Conservation (phyloP, 2,888 invertebrate genomes). For the Nomada ferruginata region DNA sequence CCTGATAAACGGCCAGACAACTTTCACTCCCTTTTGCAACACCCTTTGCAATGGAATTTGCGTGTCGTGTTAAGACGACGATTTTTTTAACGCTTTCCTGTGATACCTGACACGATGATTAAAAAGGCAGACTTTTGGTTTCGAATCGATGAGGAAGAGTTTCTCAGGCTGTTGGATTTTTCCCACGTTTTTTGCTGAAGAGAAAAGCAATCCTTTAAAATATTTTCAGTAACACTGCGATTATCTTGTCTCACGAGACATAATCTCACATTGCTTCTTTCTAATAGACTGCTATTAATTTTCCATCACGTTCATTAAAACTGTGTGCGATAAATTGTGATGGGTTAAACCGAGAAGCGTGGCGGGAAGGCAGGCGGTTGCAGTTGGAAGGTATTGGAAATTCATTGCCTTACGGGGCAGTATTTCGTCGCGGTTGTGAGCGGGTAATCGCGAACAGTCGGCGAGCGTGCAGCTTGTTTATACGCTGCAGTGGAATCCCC, state of each 20-base stretch:
- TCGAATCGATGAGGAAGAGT: too few relatives aligned
- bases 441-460: constrained; percentile 31
- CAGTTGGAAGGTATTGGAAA: background rate
- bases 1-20: constrained; percentile 31
- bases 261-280: too few relatives aligned
- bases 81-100: background rate
- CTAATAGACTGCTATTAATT: too few relatives aligned
- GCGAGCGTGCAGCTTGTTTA: constrained; percentile 44
- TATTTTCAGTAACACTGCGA: too few relatives aligned
- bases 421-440: constrained; percentile 20
- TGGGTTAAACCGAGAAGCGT: background rate
- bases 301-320: too few relatives aligned
- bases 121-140: background rate
- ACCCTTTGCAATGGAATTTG: background rate
- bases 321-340: too few relatives aligned
- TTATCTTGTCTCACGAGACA: too few relatives aligned
- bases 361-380: background rate
- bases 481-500: constrained; percentile 49
- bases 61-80: constrained; percentile 14
- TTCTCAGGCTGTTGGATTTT: too few relatives aligned
- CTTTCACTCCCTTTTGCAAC: background rate
- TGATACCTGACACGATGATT: background rate
- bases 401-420: constrained; percentile 1
- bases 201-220: too few relatives aligned
- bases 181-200: too few relatives aligned